phyloP scores from a whole-genome alignment of 2,797 vertebrate species.

The Melanotaenia pygmaea region DNA sequence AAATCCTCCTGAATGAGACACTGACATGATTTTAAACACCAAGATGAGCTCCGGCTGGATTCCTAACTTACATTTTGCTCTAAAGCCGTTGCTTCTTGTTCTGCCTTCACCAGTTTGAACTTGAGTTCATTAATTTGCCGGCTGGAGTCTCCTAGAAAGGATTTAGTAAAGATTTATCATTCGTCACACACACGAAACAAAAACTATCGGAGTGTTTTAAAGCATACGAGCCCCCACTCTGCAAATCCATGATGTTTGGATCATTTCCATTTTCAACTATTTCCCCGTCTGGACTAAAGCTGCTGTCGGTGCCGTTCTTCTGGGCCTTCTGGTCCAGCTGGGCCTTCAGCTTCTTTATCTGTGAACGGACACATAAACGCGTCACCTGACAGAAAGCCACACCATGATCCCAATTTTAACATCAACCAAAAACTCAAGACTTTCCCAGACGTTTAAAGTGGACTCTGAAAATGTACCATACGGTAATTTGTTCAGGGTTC shows the following conservation, averaged over 20 bases:
- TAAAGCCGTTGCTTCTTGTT: slow-evolving; percentile 92
- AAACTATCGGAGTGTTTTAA: not conserved
- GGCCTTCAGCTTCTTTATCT: slow-evolving; percentile 91
- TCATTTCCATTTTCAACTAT: slow-evolving; percentile 89
- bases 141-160: slow-evolving; percentile 87
- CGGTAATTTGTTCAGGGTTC: not conserved
- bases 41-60: not conserved
- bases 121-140: slow-evolving; percentile 94
- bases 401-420: not conserved
- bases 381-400: not conserved
- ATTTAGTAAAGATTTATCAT: not conserved
- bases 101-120: slow-evolving; percentile 96
- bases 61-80: slow-evolving; percentile 91
- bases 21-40: fast-evolving
- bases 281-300: slow-evolving; percentile 73
- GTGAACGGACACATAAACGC: slow-evolving; percentile 28
- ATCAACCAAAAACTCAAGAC: too few relatives aligned
- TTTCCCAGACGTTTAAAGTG: too few relatives aligned
- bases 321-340: slow-evolving; percentile 88
- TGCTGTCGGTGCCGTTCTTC: slow-evolving; percentile 78
- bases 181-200: not conserved
- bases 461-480: too few relatives aligned
- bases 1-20: fast-evolving
- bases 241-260: slow-evolving; percentile 84
- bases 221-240: slow-evolving; percentile 78